Conservation (phyloP, 2,888 invertebrate species). For the Hyalella azteca region DNA sequence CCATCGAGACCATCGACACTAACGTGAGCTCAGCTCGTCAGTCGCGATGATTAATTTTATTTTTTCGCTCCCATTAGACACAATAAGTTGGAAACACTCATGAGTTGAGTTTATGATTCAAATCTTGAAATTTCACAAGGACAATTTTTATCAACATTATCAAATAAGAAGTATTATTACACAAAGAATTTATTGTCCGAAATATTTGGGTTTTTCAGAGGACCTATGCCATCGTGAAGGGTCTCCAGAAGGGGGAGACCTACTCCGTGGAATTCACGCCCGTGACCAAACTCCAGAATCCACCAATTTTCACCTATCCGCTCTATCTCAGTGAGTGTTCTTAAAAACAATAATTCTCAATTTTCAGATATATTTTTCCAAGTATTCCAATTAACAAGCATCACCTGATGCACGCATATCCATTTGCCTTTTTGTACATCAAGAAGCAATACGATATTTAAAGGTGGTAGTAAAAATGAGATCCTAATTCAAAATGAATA, state of each 20-base stretch:
- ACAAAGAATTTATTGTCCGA: neutral
- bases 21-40: neutral
- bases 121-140: neutral
- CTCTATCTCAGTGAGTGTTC: conserved; percentile 46
- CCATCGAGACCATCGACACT: conserved; percentile 19
- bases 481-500: too few relatives aligned
- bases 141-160: neutral
- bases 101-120: too few relatives aligned
- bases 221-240: conserved; percentile 14
- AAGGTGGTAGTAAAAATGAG: too few relatives aligned
- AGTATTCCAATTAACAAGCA: too few relatives aligned
- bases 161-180: neutral
- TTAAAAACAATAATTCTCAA: too few relatives aligned
- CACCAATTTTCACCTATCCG: conserved; percentile 40
- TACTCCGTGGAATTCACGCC: conserved; percentile 46
- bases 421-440: too few relatives aligned
- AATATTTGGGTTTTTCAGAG: conserved; percentile 26
- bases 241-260: conserved; percentile 37
- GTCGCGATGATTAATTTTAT: too few relatives aligned
- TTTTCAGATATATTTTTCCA: too few relatives aligned
- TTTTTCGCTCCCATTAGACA: too few relatives aligned
- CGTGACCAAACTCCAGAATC: neutral
- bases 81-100: too few relatives aligned
- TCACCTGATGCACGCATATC: too few relatives aligned
- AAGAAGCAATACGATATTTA: too few relatives aligned